Base-by-base conservation (phyloP, 2,797 vertebrate genomes). In the Aldrovandia affinis region DNA sequence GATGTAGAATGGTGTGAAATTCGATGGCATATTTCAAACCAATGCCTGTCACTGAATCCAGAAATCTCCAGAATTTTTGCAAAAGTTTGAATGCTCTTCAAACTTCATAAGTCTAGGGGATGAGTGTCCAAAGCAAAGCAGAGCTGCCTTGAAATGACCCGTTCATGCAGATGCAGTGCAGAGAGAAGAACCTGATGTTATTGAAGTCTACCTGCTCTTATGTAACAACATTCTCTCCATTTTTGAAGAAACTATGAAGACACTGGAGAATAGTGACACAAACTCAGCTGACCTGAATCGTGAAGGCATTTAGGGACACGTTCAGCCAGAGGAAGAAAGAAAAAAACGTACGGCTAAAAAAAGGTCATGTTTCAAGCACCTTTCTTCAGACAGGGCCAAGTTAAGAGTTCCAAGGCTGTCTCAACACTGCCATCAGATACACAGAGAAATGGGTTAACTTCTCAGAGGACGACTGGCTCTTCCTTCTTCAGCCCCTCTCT, bases 161-260 rank as follows among this genome's bases (percentile, higher is more conserved):
- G 80, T 28, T 22, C 47, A 82, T 78, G 57, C 80, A 25, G 75
- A 79, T 84, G 86, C 20, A 8, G 61, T 84, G 15, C 30, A 68
- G 36, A 84, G 83, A 9, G 86, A 85, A 18, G 18, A 80, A 30
- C 44, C 10, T 1, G 84, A 85, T n/a, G 0, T 85, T 78, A 70
- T 59, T 25, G 82, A 85, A 20, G 80, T 85, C 15, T 83, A 87
- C 12, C 86, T 85, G 54, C 81, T 87, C 57, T 79, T 87, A 54
- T 77, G 42, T n/a, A 83, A 81, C 65, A 84, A 85, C 77, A 44
- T 85, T n/a, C 81, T 82, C 42, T 65, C 75, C 30, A 59, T 85
- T 5, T 85, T 87, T 84, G 84, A 84, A 59, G 70, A 81, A 20
- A 82, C 83, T 18, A 70, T 85, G 12, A 85, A 87, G 59, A 85